phyloP scores from a whole-genome alignment of 2,113 vertebrate genomes.

The Rhombomys opimus region DNA sequence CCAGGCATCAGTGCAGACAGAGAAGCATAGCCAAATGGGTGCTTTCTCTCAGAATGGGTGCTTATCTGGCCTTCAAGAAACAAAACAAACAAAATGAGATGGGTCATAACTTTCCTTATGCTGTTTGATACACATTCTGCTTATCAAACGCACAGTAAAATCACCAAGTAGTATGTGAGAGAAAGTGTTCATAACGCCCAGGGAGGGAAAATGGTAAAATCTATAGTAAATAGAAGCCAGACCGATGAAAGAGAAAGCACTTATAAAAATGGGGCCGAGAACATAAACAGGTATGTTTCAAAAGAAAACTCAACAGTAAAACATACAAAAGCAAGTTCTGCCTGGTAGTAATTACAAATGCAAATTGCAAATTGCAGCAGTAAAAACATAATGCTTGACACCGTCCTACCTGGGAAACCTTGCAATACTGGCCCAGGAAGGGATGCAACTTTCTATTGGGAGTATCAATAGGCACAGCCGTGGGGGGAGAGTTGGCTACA shows the following conservation, averaged over 20 bases:
- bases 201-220: background rate
- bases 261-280: background rate
- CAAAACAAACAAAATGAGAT: background rate
- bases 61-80: background rate
- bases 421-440: background rate
- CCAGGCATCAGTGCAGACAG: background rate
- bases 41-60: background rate
- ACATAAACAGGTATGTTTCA: background rate
- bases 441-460: background rate
- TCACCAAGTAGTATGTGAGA: background rate
- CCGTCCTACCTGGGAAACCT: background rate
- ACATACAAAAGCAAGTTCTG: background rate
- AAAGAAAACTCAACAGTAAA: background rate
- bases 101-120: background rate
- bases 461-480: background rate
- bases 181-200: background rate
- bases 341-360: background rate
- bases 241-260: conserved; percentile 12
- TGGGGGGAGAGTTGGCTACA: background rate
- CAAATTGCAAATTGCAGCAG: background rate
- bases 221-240: conserved; percentile 39
- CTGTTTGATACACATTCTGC: background rate
- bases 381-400: background rate
- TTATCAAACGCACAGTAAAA: background rate
- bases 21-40: background rate